phyloP scores from a whole-genome alignment of 2,888 invertebrate species.

The Belgica antarctica region DNA sequence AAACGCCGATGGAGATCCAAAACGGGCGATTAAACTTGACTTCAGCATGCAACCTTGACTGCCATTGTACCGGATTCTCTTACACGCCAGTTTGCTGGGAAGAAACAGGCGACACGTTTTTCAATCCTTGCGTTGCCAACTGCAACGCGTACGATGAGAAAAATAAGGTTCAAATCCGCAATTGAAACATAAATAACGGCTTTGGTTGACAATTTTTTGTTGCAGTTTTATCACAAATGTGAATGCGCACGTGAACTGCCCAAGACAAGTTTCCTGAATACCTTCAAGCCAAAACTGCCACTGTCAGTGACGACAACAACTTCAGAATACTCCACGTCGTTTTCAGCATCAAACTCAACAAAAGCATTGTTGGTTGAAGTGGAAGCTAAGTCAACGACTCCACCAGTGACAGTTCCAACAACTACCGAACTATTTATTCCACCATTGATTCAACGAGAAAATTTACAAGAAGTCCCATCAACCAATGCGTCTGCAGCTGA shows the following conservation, averaged over 20 bases:
- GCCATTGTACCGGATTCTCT: conserved; percentile 60
- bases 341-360: neutral
- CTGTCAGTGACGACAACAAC: neutral
- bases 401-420: too few relatives aligned
- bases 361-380: neutral
- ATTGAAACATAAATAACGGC: neutral
- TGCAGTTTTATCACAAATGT: conserved; percentile 32
- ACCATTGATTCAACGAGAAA: too few relatives aligned
- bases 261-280: neutral
- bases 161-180: conserved; percentile 39
- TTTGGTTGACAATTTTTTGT: neutral
- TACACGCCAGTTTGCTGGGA: conserved; percentile 66
- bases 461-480: too few relatives aligned
- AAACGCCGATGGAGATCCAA: conserved; percentile 17
- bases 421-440: too few relatives aligned
- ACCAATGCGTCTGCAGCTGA: too few relatives aligned
- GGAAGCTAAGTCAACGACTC: too few relatives aligned
- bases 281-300: neutral
- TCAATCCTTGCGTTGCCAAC: conserved; percentile 73
- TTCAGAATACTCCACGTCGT: neutral
- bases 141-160: conserved; percentile 53
- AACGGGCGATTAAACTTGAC: conserved; percentile 57
- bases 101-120: conserved; percentile 60
- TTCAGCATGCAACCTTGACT: conserved; percentile 60
- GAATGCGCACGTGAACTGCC: conserved; percentile 7